Conservation (phyloP, 2,797 vertebrate species). For the Sciurus vulgaris region DNA sequence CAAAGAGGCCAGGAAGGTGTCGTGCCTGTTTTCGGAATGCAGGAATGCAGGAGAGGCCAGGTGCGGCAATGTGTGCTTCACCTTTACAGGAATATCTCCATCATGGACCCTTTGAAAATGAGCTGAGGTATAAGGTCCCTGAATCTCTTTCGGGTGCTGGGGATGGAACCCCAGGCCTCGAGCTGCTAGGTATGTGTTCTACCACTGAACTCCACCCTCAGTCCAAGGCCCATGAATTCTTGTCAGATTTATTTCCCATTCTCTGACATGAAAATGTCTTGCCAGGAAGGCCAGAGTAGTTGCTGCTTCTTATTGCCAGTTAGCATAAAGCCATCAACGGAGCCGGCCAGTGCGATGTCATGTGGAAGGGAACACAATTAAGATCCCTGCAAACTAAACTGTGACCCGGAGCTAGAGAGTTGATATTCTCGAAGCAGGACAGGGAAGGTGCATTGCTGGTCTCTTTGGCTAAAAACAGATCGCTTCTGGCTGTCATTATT, state of each 20-base stretch:
- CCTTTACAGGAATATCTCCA: neutral
- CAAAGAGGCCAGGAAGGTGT: neutral
- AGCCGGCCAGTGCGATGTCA: neutral
- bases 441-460: neutral
- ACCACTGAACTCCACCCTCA: no score
- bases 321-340: neutral
- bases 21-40: neutral
- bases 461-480: neutral
- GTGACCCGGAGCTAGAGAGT: neutral
- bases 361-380: neutral
- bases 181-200: neutral
- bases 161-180: neutral
- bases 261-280: neutral
- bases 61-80: neutral
- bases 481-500: neutral
- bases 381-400: neutral
- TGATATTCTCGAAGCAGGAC: neutral
- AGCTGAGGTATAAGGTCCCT: neutral
- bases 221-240: neutral
- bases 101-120: neutral
- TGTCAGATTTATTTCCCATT: neutral
- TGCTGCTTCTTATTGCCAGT: neutral
- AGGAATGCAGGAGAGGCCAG: neutral
- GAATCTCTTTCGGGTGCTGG: neutral
- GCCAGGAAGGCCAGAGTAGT: neutral